Conservation (phyloP, 2,113 vertebrate genomes). For the Psophia crepitans region DNA sequence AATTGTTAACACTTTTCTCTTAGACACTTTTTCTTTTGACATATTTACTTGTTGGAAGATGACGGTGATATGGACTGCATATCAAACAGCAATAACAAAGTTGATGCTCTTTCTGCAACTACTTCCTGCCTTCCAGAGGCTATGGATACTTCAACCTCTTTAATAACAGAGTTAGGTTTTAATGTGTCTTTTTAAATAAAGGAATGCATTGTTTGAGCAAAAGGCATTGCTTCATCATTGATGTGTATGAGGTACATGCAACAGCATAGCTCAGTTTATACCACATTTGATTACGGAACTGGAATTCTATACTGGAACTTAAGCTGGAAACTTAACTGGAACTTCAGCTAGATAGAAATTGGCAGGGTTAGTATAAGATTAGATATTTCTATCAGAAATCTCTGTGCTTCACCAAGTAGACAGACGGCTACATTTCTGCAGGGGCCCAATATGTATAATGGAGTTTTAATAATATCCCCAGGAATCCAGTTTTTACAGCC, state of each 20-base stretch:
- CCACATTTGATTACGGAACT: background rate
- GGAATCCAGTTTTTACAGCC: background rate
- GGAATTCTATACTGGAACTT: too few species aligned
- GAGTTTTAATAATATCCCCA: background rate
- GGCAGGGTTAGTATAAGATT: background rate
- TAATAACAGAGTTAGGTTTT: background rate
- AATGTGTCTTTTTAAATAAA: background rate
- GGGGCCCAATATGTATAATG: background rate
- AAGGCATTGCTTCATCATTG: accelerated
- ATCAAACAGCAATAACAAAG: background rate
- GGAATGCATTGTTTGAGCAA: background rate
- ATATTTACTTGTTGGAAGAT: background rate
- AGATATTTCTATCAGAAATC: background rate
- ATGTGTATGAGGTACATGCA: background rate
- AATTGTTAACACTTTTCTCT: background rate
- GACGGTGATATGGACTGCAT: background rate
- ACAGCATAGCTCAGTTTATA: background rate
- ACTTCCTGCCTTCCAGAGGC: background rate
- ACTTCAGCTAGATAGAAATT: background rate
- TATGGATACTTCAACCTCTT: background rate
- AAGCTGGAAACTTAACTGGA: background rate
- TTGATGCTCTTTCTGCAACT: background rate
- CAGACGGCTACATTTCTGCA: background rate
- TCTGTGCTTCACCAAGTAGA: background rate
- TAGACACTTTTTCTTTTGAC: background rate